These are phyloP conservation scores for Petrocephalus schoutedeni DNA, from an alignment of 2,797 vertebrate species.

Conservation along the genomic window DNA sequence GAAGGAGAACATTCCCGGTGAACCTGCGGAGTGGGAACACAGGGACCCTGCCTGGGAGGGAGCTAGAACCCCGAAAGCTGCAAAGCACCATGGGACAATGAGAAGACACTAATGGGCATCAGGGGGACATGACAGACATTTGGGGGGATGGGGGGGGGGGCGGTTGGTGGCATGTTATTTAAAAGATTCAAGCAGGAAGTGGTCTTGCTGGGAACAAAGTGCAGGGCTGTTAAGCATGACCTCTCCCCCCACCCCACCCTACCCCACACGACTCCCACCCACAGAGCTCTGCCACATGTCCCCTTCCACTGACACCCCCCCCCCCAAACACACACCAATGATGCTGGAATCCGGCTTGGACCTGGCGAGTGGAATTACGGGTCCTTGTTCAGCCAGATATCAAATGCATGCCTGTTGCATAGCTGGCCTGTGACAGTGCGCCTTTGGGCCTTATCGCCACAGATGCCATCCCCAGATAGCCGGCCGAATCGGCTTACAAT, in stretches of 20 bases:
- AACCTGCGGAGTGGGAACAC: neutral
- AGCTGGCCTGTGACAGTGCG: constrained; percentile 19
- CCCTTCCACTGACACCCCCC: constrained; percentile 42
- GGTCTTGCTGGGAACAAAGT: constrained; percentile 52
- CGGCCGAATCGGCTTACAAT: constrained; percentile 15
- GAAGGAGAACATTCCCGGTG: neutral
- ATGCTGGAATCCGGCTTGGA: constrained; percentile 7
- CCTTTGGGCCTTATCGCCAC: constrained; percentile 20
- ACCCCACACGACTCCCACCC: constrained; percentile 30
- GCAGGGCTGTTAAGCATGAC: constrained; percentile 50
- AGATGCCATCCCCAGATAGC: constrained; percentile 25
- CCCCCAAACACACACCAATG: constrained; percentile 22
- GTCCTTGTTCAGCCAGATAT: constrained; percentile 27
- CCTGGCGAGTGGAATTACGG: constrained; percentile 28
- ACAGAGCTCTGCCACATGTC: constrained; percentile 36
- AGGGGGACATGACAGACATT: neutral
- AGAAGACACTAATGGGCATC: neutral
- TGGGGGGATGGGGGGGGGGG: too few relatives aligned
- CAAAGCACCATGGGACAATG: neutral
- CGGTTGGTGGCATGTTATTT: constrained; percentile 21
- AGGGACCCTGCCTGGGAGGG: neutral
- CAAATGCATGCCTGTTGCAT: constrained; percentile 28
- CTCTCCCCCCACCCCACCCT: constrained; percentile 31
- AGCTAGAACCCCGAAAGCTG: neutral
- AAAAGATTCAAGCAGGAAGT: constrained; percentile 50